Base-by-base conservation (phyloP, 2,113 vertebrate genomes). In the Salvelinus fontinalis region DNA sequence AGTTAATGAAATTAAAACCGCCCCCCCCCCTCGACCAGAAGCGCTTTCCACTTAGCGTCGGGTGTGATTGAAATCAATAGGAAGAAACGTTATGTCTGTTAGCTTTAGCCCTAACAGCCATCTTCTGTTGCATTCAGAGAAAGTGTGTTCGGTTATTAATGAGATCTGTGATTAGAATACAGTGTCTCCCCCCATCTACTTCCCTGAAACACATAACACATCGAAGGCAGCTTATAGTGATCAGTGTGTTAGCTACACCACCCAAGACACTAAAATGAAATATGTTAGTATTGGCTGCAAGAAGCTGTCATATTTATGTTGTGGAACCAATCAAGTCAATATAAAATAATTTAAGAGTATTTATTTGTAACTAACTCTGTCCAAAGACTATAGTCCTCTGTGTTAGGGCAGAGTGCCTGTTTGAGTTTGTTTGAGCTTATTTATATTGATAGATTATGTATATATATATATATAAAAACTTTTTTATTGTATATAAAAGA, bases 1-100 rank as follows among this genome's bases (percentile, higher is more conserved):
- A 9, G 34, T 67, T 83, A 81, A 89, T 85, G 87, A 64, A 86
- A 88, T 87, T 76, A 83, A 84, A 83, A 16, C 54, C 66, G 60
- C 39, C 77, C 48, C 24, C n/a, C 24, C 24, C 81, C 73, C 29
- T 6, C 68, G 48, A 78, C 74, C 49, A 16, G 7, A 74, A 59
- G 44, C 77, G 48, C 29, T 76, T 26, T 4, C 54, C 69, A 2
- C 64, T 18, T 48, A 26, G 18, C 62, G 4, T 75, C 59, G 20
- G 34, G 49, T 70, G 65, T 31, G 49, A 34, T 20, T 48, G 8
- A 67, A 80, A 81, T 73, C 31, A 75, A 76, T 74, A 71, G 1
- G 1, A 16, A 8, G 27, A 70, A 3, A n/a, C 4, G 16, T n/a
- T 26, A 8, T 66, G 64, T 66, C 62, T 65, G 18, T 39, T 22